Evolutionary conservation across 2,113 vertebrate species (phyloP), one percentile per base, ranked within the genome.

Genomic region (Toxotes chatareus): DNA sequence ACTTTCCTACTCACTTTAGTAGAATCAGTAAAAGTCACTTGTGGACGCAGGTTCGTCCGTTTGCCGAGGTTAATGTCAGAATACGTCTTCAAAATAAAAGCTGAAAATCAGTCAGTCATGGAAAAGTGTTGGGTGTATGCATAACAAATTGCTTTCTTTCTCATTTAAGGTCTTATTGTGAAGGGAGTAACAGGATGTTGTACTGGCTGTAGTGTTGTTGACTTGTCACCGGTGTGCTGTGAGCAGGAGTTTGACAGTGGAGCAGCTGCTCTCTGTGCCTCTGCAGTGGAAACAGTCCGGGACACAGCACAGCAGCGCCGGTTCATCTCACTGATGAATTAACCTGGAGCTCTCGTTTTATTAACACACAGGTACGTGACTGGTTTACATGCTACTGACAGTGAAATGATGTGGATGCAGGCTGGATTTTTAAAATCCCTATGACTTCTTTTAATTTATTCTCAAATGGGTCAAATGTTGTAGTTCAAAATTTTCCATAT

Each of bases 61-160:
- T 64, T 46, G 34, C 23, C 2, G 17, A n/a, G 53, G 49, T 57
- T 16, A 16, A n/a, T 46, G 27, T 11, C 40, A 65, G 5, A 19
- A 47, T 17, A 56, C 32, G 9, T 34, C 16, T 88, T 79, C 78
- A 84, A 63, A 88, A 78, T 82, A 84, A 84, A 82, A 75, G 70
- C 73, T 34, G 2, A 5, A 8, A 16, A 16, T 5, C 10, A 44
- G 19, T 21, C 2, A 46, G 8, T 53, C n/a, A 8, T 16, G 5
- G 23, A 34, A 66, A 34, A 9, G 6, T 34, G 4, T 13, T 14
- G 8, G 12, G 0, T 1, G 1, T 6, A 5, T 11, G 2, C 27
- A 57, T 19, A 53, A 27, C 0, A 4, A 9, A 1, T 6, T 17
- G 1, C 34, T 16, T 23, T 42, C 9, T 42, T 17, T 53, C 2